Percentiles rank a stretch among this genome's conserved stretches.
Evolutionary conservation across 2,113 vertebrate species (phyloP).

Genomic region (Aphelocoma coerulescens): DNA sequence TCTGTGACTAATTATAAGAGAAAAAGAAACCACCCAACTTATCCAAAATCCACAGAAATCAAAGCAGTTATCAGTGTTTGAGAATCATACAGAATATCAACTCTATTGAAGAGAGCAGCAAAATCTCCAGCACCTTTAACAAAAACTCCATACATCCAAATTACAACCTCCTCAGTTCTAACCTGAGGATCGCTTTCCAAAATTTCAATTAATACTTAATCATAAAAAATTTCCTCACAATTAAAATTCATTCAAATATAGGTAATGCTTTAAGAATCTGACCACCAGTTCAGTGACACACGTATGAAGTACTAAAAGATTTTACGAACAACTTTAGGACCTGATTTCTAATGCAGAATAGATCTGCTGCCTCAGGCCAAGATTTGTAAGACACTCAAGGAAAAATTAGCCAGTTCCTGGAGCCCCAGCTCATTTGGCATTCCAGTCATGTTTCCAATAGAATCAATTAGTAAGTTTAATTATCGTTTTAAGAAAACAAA

Average conservation of each 20-base stretch:
- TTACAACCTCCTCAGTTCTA: not conserved
- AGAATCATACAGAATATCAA: not conserved
- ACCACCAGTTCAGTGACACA: not conserved
- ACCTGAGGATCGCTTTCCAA: not conserved
- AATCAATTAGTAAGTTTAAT: conserved; percentile 51
- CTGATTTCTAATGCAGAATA: not conserved
- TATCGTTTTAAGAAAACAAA: conserved; percentile 63
- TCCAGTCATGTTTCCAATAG: conserved; percentile 6
- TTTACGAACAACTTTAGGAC: not conserved
- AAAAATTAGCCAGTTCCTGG: not conserved
- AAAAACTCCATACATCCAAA: not conserved
- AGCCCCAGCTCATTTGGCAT: conserved; percentile 26
- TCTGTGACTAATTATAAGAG: not conserved
- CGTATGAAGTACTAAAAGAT: not conserved
- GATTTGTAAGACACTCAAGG: not conserved
- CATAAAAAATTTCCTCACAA: not conserved
- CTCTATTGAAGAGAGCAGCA: not conserved
- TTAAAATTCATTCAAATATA: not conserved
- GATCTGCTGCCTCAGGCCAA: not conserved
- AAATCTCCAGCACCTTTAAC: not conserved
- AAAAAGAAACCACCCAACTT: not conserved
- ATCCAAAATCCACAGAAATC: not conserved
- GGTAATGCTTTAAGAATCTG: not conserved
- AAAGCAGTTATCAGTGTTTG: not conserved
- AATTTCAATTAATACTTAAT: not conserved